Conservation (phyloP, 2,113 vertebrate genomes). For the Philantomba maxwellii region DNA sequence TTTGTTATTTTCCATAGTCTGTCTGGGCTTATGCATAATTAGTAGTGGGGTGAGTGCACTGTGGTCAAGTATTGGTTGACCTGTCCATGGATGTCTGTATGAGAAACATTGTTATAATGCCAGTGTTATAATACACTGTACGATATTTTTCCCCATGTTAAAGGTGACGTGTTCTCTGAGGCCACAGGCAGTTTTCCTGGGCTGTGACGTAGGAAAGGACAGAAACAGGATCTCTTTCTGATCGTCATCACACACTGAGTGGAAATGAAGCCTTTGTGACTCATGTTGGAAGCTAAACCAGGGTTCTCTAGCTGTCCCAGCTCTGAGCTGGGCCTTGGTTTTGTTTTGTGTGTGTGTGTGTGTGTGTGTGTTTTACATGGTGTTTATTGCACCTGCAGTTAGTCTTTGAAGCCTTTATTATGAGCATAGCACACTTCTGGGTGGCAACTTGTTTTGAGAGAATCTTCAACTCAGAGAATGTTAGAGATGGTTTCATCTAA, state of each 20-base stretch:
- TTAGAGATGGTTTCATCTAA: not conserved
- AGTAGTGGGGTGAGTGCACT: not conserved
- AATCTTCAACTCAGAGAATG: not conserved
- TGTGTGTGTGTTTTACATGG: no score
- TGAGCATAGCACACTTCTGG: not conserved
- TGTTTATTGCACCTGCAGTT: not conserved
- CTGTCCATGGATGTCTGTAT: not conserved
- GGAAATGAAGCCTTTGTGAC: not conserved
- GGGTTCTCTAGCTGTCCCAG: not conserved
- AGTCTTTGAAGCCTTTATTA: not conserved
- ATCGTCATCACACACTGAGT: not conserved
- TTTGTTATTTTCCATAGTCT: not conserved
- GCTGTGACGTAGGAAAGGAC: not conserved
- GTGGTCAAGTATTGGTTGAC: not conserved
- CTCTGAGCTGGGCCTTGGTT: not conserved
- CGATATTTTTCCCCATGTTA: not conserved
- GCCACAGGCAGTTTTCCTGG: constrained; percentile 22
- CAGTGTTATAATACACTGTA: not conserved
- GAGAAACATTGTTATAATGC: not conserved
- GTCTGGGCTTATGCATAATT: not conserved
- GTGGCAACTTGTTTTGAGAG: not conserved
- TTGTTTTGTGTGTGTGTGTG: no score
- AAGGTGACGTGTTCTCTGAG: not conserved
- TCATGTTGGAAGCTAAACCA: not conserved
- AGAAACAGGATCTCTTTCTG: constrained; percentile 21